Conservation (phyloP, 2,113 vertebrate species). For the Myrmecophaga tridactyla region DNA sequence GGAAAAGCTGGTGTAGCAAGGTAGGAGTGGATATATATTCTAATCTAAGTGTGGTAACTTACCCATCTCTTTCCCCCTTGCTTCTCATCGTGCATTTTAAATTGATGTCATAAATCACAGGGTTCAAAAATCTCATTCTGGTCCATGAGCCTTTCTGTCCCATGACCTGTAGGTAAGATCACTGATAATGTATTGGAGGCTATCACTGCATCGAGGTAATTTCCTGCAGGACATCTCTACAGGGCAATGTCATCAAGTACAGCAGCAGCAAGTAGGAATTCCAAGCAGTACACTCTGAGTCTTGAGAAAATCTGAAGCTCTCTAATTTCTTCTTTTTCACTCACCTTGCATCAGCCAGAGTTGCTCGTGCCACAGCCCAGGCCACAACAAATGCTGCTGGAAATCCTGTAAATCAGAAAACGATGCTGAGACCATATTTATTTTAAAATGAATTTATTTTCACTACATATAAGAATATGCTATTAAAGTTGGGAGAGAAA, state of each 20-base stretch:
- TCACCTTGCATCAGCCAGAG: constrained; percentile 90
- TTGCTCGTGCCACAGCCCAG: constrained; percentile 89
- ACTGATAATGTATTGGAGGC: neutral
- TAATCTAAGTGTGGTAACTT: neutral
- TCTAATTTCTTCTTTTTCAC: neutral
- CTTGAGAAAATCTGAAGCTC: neutral
- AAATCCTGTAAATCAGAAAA: constrained; percentile 85
- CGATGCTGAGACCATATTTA: neutral
- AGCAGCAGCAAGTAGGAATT: neutral
- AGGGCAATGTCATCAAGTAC: neutral
- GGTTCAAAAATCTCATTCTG: neutral
- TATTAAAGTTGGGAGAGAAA: neutral
- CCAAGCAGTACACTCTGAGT: neutral
- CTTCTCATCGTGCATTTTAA: neutral
- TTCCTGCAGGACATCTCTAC: neutral
- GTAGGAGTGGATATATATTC: too few relatives aligned
- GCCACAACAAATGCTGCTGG: constrained; percentile 88
- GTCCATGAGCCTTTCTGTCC: neutral
- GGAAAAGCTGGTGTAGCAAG: neutral
- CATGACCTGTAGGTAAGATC: neutral
- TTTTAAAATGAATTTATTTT: neutral
- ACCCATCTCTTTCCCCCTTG: neutral
- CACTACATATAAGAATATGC: neutral
- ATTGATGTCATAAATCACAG: neutral
- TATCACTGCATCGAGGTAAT: neutral